A percentile compares a stretch with the other conserved stretches of the same genome.
Evolutionary conservation across 1,140 invertebrate genomes (phyloP).

Genomic region (Halesus radiatus): DNA sequence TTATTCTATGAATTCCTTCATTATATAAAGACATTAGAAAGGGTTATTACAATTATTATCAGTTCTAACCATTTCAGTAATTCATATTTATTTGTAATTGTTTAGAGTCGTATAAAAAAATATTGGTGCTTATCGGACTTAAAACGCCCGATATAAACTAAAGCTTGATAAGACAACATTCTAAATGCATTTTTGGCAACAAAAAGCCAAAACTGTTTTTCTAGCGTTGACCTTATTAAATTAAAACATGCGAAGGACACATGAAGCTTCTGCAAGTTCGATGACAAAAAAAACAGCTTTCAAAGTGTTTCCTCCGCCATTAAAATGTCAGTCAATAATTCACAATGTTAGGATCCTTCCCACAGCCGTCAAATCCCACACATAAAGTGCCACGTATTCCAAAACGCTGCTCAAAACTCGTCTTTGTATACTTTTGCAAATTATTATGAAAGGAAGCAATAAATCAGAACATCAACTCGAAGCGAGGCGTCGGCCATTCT

Average conservation of each 20-base stretch:
- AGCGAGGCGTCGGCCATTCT: constrained; percentile 30
- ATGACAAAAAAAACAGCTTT: constrained; percentile 7
- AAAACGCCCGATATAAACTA: too few species aligned
- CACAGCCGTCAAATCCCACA: constrained; percentile 17
- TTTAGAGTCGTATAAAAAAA: too few species aligned
- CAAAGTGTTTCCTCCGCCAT: constrained; percentile 34
- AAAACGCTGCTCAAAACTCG: constrained; percentile 12
- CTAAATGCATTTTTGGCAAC: too few species aligned
- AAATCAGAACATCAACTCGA: constrained; percentile 46
- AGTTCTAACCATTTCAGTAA: too few species aligned
- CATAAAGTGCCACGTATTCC: constrained; percentile 33
- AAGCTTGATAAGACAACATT: too few species aligned
- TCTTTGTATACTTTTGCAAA: constrained; percentile 47
- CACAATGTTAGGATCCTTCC: constrained; percentile 42
- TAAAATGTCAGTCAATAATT: constrained; percentile 46
- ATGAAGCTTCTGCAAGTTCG: constrained; percentile 12
- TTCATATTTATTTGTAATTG: too few species aligned
- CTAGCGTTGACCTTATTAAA: constrained; percentile 2
- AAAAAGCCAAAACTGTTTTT: too few species aligned
- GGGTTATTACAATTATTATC: too few species aligned
- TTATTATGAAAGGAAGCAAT: constrained; percentile 51
- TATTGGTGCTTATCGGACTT: too few species aligned
- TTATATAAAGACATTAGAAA: too few species aligned
- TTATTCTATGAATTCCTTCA: too few species aligned
- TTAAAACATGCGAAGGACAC: not conserved